Evolutionary conservation across 2,888 invertebrate genomes (phyloP).

Genomic region (Caenorhabditis sp.): DNA sequence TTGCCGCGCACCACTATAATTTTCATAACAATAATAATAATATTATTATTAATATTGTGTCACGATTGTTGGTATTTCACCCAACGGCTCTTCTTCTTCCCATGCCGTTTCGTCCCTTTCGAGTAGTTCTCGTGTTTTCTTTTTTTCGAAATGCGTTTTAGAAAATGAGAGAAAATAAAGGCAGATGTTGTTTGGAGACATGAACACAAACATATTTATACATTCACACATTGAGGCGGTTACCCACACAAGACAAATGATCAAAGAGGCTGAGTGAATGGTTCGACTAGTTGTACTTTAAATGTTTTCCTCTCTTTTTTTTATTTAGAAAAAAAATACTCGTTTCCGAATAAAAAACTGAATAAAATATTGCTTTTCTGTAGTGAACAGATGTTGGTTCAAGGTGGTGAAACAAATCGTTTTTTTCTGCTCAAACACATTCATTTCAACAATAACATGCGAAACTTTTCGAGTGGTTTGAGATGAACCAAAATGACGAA

Average conservation of each 20-base stretch:
- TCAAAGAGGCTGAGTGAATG: background rate
- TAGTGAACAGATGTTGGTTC: background rate
- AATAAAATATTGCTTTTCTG: background rate
- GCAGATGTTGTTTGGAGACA: background rate
- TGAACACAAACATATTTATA: no score
- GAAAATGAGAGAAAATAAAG: background rate
- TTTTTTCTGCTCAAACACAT: no score
- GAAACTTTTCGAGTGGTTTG: no score
- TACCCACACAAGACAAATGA: constrained; percentile 5
- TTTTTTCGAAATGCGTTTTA: no score
- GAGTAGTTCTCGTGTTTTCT: background rate
- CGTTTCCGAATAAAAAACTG: background rate
- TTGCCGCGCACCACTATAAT: background rate
- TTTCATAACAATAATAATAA: constrained; percentile 10
- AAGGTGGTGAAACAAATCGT: no score
- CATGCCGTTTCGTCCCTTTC: background rate
- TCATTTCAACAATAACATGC: no score
- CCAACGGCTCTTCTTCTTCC: background rate
- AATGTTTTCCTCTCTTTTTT: constrained; percentile 9
- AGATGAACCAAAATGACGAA: no score
- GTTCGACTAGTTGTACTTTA: constrained; percentile 27
- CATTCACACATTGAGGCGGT: no score
- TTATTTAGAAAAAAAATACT: background rate
- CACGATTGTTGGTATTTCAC: constrained; percentile 43
- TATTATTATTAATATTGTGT: constrained; percentile 41